Evolutionary conservation across 2,113 vertebrate genomes (phyloP).

Genomic region (Spizaetus ornatus): DNA sequence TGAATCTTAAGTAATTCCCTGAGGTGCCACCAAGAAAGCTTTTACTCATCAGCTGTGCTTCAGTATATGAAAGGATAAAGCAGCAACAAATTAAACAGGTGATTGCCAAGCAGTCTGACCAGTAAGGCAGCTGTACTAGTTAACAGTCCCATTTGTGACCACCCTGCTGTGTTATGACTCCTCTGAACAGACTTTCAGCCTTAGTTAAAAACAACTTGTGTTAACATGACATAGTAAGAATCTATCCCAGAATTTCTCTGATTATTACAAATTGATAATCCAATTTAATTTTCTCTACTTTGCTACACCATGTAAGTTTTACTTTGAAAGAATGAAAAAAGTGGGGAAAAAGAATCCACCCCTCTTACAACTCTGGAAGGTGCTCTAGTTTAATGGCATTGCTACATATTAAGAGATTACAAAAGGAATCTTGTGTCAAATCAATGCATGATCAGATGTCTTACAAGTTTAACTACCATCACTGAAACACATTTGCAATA

Average conservation of each 20-base stretch:
- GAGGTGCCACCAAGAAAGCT: neutral
- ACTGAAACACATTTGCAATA: neutral
- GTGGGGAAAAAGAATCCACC: rapidly evolving
- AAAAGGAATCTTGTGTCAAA: neutral
- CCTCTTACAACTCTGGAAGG: neutral
- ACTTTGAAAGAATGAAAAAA: neutral
- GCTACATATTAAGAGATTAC: neutral
- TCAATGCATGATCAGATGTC: neutral
- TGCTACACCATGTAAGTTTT: neutral
- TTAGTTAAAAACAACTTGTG: neutral
- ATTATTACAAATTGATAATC: neutral
- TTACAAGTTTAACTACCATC: neutral
- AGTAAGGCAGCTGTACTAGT: rapidly evolving
- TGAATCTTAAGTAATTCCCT: neutral
- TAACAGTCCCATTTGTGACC: neutral
- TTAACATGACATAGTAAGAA: neutral
- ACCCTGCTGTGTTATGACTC: neutral
- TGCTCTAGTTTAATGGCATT: neutral
- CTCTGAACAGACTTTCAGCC: neutral
- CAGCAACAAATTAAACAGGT: neutral
- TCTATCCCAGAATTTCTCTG: neutral
- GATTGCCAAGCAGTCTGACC: neutral
- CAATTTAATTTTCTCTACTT: neutral
- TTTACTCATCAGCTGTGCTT: neutral
- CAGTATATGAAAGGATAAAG: neutral